Percentiles rank a stretch among this genome's conserved stretches.
Conservation (phyloP, 1,140 invertebrate genomes). For the Zaprionus inermis region DNA sequence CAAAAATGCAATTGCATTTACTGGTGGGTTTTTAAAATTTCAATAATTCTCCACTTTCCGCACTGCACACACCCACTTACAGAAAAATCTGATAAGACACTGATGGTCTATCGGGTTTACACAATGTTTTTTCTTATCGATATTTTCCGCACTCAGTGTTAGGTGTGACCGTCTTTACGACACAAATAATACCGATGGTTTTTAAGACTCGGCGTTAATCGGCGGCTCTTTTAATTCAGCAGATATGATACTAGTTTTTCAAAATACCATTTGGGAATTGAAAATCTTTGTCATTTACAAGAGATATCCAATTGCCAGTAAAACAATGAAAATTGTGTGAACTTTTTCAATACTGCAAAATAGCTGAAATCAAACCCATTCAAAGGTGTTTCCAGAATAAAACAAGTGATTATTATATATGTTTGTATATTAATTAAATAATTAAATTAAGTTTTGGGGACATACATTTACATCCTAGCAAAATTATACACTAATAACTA, state of each 20-base stretch:
- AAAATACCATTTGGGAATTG: too few species aligned
- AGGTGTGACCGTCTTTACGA: background rate
- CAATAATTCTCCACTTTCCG: constrained; percentile 3
- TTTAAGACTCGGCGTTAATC: background rate
- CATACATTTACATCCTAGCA: constrained; percentile 80
- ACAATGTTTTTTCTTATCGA: constrained; percentile 1
- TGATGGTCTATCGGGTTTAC: constrained; percentile 3
- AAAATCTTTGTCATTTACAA: background rate
- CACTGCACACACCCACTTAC: constrained; percentile 27
- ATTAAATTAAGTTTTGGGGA: constrained; percentile 82
- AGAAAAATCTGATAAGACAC: constrained; percentile 23
- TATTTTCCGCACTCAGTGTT: background rate
- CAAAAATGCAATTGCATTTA: background rate
- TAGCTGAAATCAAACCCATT: constrained; percentile 1
- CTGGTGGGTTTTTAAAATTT: background rate
- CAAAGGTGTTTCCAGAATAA: constrained; percentile 2
- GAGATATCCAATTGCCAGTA: background rate
- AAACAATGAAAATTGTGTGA: too few species aligned
- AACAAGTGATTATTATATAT: constrained; percentile 72
- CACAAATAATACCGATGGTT: constrained; percentile 2
- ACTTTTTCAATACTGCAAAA: too few species aligned
- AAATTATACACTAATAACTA: constrained; percentile 82
- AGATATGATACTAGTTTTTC: too few species aligned
- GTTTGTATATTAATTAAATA: constrained; percentile 82
- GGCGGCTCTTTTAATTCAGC: background rate